Conservation (phyloP, 2,113 vertebrate genomes). For the Notarius lentiginosus region DNA sequence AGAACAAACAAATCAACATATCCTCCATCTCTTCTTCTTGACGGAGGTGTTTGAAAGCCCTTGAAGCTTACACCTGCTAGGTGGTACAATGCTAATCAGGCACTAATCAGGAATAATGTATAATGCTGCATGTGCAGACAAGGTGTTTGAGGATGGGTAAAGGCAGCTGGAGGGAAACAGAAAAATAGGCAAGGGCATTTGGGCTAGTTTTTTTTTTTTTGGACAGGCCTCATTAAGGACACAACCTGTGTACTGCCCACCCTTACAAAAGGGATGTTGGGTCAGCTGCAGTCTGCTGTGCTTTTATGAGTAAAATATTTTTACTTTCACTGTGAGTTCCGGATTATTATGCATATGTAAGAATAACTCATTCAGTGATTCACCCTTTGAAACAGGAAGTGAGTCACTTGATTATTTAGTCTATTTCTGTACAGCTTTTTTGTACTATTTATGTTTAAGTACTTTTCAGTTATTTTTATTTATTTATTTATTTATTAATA, state of each 20-base stretch:
- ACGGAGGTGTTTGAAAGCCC: not conserved
- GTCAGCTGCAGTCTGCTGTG: not conserved
- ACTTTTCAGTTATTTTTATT: not conserved
- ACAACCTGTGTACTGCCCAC: conserved; percentile 17
- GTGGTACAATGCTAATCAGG: conserved; percentile 31
- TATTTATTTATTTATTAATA: not conserved
- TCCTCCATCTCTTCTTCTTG: not conserved
- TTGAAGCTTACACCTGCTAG: conserved; percentile 29
- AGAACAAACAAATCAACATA: not conserved
- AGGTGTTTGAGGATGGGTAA: conserved; percentile 27
- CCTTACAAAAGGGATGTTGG: conserved; percentile 18
- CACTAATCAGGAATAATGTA: conserved; percentile 26
- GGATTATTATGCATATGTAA: conserved; percentile 29
- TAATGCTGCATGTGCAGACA: conserved; percentile 25
- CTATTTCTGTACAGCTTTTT: conserved; percentile 14
- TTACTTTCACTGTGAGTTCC: conserved; percentile 23
- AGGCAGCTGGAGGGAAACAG: conserved; percentile 42
- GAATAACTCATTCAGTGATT: conserved; percentile 41
- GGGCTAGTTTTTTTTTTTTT: not conserved
- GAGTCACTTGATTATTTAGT: conserved; percentile 23
- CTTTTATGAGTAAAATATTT: conserved; percentile 36
- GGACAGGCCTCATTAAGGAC: conserved; percentile 50
- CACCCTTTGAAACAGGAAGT: conserved; percentile 37
- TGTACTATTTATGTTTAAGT: conserved; percentile 9
- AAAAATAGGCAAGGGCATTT: conserved; percentile 13